These are phyloP conservation scores for Muschampia plurimacula DNA, from an alignment of 2,888 invertebrate species.

Conservation along the genomic window DNA sequence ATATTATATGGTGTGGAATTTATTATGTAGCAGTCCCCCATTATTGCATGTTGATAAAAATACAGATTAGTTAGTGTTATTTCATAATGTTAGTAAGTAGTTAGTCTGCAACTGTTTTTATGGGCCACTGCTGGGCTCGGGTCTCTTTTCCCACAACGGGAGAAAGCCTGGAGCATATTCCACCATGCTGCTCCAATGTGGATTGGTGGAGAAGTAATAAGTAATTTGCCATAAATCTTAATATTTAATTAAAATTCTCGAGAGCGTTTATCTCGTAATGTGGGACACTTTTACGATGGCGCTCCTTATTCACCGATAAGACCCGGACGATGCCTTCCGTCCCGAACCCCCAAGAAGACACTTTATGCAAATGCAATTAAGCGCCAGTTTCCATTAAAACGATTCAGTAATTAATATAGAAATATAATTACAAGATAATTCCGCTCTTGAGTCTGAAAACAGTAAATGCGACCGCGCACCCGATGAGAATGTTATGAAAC, in stretches of 20 bases:
- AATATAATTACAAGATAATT: slow-evolving; percentile 84
- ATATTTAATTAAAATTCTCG: slow-evolving; percentile 85
- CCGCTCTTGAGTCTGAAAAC: slow-evolving; percentile 77
- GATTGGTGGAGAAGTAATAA: too few relatives aligned
- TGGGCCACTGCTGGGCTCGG: too few relatives aligned
- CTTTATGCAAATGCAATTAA: slow-evolving; percentile 76
- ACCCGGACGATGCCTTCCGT: slow-evolving; percentile 61
- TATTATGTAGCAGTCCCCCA: neutral
- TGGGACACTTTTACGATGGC: slow-evolving; percentile 85
- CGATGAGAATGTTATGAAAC: slow-evolving; percentile 70
- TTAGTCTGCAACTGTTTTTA: too few relatives aligned
- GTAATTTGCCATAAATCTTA: too few relatives aligned
- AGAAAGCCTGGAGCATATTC: too few relatives aligned
- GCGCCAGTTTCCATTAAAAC: slow-evolving; percentile 73
- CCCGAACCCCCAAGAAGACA: slow-evolving; percentile 73
- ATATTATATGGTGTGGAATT: slow-evolving; percentile 32
- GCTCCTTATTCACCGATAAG: slow-evolving; percentile 83
- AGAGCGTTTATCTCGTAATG: slow-evolving; percentile 84
- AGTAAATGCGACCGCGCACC: slow-evolving; percentile 72
- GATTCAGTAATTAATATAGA: slow-evolving; percentile 75
- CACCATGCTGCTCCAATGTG: too few relatives aligned
- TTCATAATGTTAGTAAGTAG: too few relatives aligned
- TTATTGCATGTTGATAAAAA: neutral
- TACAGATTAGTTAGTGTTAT: neutral
- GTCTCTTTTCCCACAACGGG: too few relatives aligned